Percentiles rank a stretch among this genome's conserved stretches.
These are phyloP conservation scores for Sthenelais limicola DNA, from an alignment of 2,888 invertebrate genomes.

Conservation along the genomic window DNA sequence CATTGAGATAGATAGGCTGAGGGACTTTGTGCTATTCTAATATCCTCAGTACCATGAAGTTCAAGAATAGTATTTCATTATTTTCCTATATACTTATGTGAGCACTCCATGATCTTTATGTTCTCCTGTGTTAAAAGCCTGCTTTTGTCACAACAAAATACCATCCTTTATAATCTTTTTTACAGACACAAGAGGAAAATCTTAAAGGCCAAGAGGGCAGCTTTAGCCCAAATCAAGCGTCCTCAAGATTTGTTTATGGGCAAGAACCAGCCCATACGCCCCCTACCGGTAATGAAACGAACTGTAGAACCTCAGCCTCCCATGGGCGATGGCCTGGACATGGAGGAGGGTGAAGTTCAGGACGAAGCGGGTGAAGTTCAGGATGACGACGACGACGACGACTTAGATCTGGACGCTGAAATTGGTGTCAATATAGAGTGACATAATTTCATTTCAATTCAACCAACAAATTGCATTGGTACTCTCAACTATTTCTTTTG, in stretches of 20 bases:
- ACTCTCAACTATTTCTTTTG: too few species aligned
- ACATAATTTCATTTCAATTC: neutral
- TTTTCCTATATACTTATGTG: too few species aligned
- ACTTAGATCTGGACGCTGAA: neutral
- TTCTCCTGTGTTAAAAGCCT: too few species aligned
- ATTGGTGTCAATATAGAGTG: constrained; percentile 4
- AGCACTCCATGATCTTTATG: too few species aligned
- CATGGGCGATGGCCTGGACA: neutral
- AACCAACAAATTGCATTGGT: too few species aligned
- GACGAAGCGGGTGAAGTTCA: too few species aligned
- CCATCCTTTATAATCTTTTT: too few species aligned
- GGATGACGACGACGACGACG: constrained; percentile 7
- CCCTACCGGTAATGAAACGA: neutral
- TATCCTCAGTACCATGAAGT: too few species aligned
- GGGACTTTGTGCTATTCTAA: too few species aligned
- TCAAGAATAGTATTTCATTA: too few species aligned
- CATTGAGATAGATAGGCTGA: too few species aligned
- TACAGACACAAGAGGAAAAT: constrained; percentile 4
- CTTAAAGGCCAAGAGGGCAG: constrained; percentile 4
- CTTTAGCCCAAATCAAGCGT: neutral
- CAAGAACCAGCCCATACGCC: neutral
- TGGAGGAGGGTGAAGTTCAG: constrained; percentile 17
- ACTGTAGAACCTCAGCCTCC: neutral
- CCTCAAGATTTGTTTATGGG: constrained; percentile 12
- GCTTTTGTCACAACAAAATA: too few species aligned